phyloP scores from a whole-genome alignment of 2,797 vertebrate species.

The Ptychobarbus kaznakovi region DNA sequence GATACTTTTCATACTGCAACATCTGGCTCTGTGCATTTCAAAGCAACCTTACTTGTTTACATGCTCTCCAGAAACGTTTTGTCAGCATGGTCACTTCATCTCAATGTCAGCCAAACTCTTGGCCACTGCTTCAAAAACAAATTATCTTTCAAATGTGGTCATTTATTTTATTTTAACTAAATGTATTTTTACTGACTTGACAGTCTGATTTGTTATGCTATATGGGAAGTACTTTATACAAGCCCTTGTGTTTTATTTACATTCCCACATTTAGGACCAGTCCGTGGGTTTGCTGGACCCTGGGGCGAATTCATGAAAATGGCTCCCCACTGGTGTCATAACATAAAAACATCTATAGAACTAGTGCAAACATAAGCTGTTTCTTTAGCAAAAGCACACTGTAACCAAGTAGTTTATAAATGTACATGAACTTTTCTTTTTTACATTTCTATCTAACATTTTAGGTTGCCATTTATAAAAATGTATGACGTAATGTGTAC shows the following conservation, averaged over 20 bases:
- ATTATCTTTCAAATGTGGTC: not conserved
- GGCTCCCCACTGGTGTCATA: not conserved
- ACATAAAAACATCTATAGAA: not conserved
- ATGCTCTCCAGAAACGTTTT: not conserved
- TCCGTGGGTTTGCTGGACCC: not conserved
- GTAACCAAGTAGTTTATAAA: not conserved
- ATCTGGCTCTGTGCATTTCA: constrained; percentile 2
- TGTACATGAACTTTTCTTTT: not conserved
- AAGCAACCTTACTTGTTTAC: constrained; percentile 4
- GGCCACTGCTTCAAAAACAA: not conserved
- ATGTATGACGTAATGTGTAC: not conserved
- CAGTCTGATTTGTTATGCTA: not conserved
- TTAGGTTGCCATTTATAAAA: not conserved
- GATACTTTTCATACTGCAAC: not conserved
- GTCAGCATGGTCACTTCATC: not conserved
- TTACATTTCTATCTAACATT: not conserved
- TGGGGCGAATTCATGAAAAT: not conserved
- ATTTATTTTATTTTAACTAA: not conserved
- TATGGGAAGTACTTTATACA: not conserved
- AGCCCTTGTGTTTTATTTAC: not conserved
- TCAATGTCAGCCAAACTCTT: not conserved
- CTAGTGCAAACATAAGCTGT: not conserved
- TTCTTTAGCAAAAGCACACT: not conserved
- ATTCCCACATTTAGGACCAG: not conserved
- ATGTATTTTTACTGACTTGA: constrained; percentile 18